A percentile compares a stretch with the other conserved stretches of the same genome.
Conservation (phyloP, 2,113 vertebrate species). For the Phaethornis superciliosus region DNA sequence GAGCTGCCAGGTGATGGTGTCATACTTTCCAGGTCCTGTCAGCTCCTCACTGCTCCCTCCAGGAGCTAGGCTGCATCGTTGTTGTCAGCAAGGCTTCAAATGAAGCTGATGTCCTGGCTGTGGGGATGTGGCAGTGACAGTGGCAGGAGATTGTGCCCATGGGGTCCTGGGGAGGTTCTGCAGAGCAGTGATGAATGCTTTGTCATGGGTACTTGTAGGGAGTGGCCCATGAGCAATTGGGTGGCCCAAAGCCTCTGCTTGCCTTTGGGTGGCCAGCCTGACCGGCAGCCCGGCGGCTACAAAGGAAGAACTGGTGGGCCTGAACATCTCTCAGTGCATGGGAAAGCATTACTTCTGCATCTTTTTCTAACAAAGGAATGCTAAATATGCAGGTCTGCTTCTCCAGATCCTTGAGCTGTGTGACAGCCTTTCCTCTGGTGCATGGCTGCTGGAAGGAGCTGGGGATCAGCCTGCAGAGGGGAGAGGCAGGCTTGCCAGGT, state of each 20-base stretch:
- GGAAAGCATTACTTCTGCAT: background rate
- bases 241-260: background rate
- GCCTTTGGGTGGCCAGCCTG: background rate
- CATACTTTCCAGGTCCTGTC: background rate
- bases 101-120: background rate
- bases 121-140: background rate
- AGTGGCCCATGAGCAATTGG: background rate
- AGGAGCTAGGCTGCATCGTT: background rate
- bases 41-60: background rate
- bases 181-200: background rate
- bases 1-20: background rate
- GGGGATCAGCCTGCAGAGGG: background rate
- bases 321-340: background rate
- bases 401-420: background rate
- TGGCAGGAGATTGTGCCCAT: background rate
- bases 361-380: background rate
- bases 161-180: background rate
- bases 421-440: background rate
- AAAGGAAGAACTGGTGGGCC: background rate
- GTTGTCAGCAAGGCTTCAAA: background rate
- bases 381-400: background rate
- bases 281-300: background rate
- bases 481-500: background rate
- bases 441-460: background rate
- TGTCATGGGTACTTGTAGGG: fast-evolving